Conservation (phyloP, 1,140 invertebrate genomes). For the Drosophila murphyi region DNA sequence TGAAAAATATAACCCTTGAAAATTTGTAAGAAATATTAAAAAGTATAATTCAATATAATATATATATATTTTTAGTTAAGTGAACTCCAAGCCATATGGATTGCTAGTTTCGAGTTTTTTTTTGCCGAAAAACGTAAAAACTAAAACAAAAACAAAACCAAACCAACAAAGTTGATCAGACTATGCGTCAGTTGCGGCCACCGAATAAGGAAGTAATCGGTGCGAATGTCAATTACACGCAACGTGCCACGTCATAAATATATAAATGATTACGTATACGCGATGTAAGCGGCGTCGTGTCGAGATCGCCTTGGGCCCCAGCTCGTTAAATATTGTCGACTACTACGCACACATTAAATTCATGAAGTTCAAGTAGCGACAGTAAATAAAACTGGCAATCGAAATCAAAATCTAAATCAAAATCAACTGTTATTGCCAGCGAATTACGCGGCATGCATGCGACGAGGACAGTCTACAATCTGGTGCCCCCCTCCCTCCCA, state of each 20-base stretch:
- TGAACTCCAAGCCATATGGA: too few relatives aligned
- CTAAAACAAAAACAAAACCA: background rate
- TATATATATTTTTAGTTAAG: too few relatives aligned
- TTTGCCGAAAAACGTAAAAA: background rate
- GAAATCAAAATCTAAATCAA: conserved; percentile 26
- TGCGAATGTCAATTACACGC: conserved; percentile 56
- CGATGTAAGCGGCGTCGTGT: conserved; percentile 43
- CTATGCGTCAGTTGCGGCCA: conserved; percentile 24
- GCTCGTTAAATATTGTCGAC: conserved; percentile 21
- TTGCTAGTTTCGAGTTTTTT: background rate
- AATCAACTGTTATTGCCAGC: conserved; percentile 46
- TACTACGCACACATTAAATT: conserved; percentile 46
- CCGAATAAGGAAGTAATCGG: conserved; percentile 57
- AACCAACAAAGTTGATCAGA: background rate
- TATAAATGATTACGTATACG: conserved; percentile 48
- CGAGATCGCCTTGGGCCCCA: conserved; percentile 32
- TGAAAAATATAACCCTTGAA: too few relatives aligned
- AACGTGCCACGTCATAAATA: conserved; percentile 46
- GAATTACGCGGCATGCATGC: conserved; percentile 43
- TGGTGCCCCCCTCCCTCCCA: background rate
- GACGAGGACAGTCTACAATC: conserved; percentile 31
- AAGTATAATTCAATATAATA: too few relatives aligned
- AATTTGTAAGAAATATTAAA: too few relatives aligned
- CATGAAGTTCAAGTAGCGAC: conserved; percentile 46
- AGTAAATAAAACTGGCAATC: conserved; percentile 25